Evolutionary conservation across 2,888 invertebrate species (phyloP).

Genomic region (Zelleria hepariella): DNA sequence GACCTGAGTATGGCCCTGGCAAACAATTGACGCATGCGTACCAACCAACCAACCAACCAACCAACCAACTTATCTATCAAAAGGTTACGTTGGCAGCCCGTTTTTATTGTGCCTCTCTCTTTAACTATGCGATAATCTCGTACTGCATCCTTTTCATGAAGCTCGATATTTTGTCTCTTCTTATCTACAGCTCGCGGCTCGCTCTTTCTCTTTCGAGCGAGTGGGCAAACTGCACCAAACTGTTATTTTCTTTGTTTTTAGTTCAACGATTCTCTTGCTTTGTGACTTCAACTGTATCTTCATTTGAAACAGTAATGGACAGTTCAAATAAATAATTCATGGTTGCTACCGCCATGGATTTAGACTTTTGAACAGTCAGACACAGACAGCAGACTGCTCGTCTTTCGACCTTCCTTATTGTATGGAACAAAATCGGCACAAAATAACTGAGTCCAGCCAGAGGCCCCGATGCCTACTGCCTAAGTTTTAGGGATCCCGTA

Average conservation of each 20-base stretch:
- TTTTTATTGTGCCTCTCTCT: neutral
- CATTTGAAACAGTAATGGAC: neutral
- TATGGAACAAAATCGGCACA: too few species aligned
- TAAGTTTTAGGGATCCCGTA: too few species aligned
- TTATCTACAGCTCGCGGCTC: neutral
- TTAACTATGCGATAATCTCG: neutral
- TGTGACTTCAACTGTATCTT: neutral
- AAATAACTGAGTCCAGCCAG: too few species aligned
- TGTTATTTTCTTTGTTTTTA: neutral
- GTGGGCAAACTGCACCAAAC: neutral
- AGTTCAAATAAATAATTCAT: neutral
- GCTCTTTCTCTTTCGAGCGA: neutral
- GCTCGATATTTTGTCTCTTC: neutral
- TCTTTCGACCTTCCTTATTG: too few species aligned
- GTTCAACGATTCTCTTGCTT: neutral
- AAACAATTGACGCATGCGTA: slow-evolving; percentile 62
- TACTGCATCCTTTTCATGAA: too few species aligned
- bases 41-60: too few species aligned
- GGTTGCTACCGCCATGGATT: too few species aligned
- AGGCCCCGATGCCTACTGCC: too few species aligned
- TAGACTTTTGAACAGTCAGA: too few species aligned
- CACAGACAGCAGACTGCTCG: neutral
- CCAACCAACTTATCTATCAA: too few species aligned
- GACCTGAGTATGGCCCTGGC: slow-evolving; percentile 34
- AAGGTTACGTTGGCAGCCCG: neutral